Evolutionary conservation across 2,797 vertebrate genomes (phyloP).

Genomic region (Spondyliosoma cantharus): DNA sequence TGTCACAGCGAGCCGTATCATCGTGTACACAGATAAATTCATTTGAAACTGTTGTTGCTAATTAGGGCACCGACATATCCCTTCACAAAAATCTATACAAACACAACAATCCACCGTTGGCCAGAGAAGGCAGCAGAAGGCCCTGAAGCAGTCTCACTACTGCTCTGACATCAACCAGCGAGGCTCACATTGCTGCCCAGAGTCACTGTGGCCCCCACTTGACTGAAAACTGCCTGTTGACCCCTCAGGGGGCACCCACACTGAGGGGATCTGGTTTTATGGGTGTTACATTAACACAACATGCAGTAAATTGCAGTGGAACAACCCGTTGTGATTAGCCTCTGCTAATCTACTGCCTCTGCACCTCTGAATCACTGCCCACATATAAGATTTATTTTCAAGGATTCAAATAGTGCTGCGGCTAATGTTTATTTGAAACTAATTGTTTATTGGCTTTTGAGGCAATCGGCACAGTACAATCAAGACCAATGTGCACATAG

Average conservation of each 20-base stretch:
- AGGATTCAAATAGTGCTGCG: neutral
- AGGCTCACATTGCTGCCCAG: conserved; percentile 41
- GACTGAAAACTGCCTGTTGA: conserved; percentile 20
- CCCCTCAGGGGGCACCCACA: neutral
- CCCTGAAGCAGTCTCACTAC: conserved; percentile 6
- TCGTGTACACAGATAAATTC: neutral
- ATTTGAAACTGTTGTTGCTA: conserved; percentile 7
- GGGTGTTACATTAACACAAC: conserved; percentile 18
- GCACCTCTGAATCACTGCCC: neutral
- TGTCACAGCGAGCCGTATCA: neutral
- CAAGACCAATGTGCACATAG: too few relatives aligned
- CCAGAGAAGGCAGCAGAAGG: conserved; percentile 23
- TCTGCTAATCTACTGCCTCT: neutral
- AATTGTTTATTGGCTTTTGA: neutral
- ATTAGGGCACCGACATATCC: conserved; percentile 3
- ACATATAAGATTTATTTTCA: neutral
- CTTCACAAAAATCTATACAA: conserved; percentile 19
- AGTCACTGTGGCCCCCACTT: conserved; percentile 16
- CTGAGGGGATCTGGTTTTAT: conserved; percentile 47
- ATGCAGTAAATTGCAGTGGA: conserved; percentile 17
- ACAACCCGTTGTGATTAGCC: neutral
- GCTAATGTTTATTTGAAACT: neutral
- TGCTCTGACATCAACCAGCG: conserved; percentile 37
- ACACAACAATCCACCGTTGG: conserved; percentile 30
- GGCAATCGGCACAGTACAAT: too few relatives aligned